Percentiles rank a stretch among this genome's conserved stretches.
Evolutionary conservation across 2,113 vertebrate genomes (phyloP).

Genomic region (Cyprinodon variegatus): DNA sequence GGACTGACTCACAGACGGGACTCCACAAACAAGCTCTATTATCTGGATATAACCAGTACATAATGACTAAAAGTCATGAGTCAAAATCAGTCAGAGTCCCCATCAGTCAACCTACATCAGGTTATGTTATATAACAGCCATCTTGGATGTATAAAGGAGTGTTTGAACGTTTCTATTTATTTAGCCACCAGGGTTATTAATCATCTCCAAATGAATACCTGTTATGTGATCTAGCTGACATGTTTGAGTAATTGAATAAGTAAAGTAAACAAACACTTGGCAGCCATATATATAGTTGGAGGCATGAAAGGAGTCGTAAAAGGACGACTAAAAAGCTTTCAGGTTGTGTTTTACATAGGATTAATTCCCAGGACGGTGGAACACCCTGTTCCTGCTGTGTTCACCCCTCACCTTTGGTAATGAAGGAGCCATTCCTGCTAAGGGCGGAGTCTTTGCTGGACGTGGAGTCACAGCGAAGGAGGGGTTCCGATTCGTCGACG

Average conservation of each 20-base stretch:
- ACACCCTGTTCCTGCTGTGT: neutral
- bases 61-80: neutral
- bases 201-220: neutral
- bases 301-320: no score
- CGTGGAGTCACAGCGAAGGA: slow-evolving; percentile 95
- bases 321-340: no score
- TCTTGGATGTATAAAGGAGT: neutral
- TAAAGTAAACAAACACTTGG: neutral
- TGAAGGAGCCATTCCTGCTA: slow-evolving; percentile 95
- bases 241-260: neutral
- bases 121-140: neutral
- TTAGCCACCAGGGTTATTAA: neutral
- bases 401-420: slow-evolving; percentile 93
- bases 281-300: neutral
- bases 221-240: neutral
- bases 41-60: neutral
- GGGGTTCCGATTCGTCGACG: slow-evolving; percentile 92
- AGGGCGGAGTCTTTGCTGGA: slow-evolving; percentile 95
- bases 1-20: neutral
- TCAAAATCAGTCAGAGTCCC: neutral
- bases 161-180: neutral
- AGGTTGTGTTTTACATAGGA: no score
- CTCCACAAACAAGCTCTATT: neutral
- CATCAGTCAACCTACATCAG: neutral
- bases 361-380: no score